These are phyloP conservation scores for Adelosebastes latens DNA, from an alignment of 2,797 vertebrate species.

Conservation along the genomic window DNA sequence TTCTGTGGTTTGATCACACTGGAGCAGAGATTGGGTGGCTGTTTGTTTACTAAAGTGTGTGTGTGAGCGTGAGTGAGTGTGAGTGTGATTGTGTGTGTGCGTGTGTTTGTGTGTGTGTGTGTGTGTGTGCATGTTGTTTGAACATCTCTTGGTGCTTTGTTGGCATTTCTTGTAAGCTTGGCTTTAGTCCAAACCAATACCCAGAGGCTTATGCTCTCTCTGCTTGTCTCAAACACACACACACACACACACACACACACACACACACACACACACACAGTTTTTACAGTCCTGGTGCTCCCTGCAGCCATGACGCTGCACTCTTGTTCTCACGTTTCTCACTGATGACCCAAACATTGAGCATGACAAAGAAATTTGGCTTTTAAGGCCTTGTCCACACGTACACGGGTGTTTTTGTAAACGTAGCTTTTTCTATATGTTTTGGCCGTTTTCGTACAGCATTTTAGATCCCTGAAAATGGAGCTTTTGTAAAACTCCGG, in stretches of 20 bases:
- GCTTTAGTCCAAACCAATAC: slow-evolving; percentile 55
- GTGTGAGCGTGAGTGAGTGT: background rate
- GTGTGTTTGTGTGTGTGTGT: background rate
- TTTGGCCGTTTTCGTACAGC: no score
- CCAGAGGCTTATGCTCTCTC: slow-evolving; percentile 37
- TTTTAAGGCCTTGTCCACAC: background rate
- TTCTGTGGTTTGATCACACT: slow-evolving; percentile 19
- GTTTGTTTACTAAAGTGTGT: slow-evolving; percentile 30
- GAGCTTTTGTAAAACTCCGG: background rate
- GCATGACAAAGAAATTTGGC: background rate
- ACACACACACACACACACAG: background rate
- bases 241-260: background rate
- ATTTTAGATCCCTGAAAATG: no score
- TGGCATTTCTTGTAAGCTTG: slow-evolving; percentile 49
- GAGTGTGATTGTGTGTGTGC: background rate
- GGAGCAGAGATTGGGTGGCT: slow-evolving; percentile 17
- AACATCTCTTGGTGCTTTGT: slow-evolving; percentile 53
- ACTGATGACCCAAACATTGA: background rate
- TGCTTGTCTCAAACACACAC: slow-evolving; percentile 23
- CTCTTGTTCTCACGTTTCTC: slow-evolving; percentile 8
- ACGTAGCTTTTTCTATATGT: no score
- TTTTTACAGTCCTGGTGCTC: slow-evolving; percentile 16
- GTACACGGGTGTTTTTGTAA: no score
- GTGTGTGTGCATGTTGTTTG: slow-evolving; percentile 27
- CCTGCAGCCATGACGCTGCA: slow-evolving; percentile 36